Conservation (phyloP, 1,140 invertebrate genomes). For the Latrodectus geometricus region DNA sequence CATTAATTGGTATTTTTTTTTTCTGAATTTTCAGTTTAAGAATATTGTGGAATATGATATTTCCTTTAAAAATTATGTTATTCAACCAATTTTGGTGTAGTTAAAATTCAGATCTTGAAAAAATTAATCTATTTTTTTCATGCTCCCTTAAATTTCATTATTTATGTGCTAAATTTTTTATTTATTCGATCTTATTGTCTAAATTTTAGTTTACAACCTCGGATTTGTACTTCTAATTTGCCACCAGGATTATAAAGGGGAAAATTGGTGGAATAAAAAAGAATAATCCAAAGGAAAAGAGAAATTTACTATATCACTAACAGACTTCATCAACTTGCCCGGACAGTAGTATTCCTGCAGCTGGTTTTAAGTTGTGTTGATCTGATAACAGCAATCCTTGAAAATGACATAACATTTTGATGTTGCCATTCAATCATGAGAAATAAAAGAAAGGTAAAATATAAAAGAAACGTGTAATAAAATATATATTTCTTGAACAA, state of each 20-base stretch:
- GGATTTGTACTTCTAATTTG: not conserved
- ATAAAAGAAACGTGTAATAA: not conserved
- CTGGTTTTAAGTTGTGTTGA: not conserved
- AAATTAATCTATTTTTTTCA: too few species aligned
- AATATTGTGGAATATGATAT: too few species aligned
- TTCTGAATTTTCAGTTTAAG: too few species aligned
- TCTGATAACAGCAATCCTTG: not conserved
- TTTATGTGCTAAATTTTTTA: not conserved
- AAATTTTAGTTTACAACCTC: not conserved
- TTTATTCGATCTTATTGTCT: not conserved
- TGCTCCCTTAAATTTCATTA: not conserved
- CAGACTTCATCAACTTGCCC: not conserved
- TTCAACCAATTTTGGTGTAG: too few species aligned
- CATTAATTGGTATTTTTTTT: too few species aligned
- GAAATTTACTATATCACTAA: not conserved
- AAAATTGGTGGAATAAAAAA: not conserved
- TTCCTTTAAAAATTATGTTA: too few species aligned
- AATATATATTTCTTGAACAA: not conserved
- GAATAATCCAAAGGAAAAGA: not conserved
- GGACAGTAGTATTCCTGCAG: not conserved
- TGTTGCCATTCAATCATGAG: not conserved
- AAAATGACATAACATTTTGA: not conserved
- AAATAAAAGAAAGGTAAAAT: conserved; percentile 3
- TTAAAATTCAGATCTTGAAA: too few species aligned
- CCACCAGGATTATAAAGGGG: not conserved